Conservation (phyloP, 1,140 invertebrate species). For the Calliopsis andreniformis region DNA sequence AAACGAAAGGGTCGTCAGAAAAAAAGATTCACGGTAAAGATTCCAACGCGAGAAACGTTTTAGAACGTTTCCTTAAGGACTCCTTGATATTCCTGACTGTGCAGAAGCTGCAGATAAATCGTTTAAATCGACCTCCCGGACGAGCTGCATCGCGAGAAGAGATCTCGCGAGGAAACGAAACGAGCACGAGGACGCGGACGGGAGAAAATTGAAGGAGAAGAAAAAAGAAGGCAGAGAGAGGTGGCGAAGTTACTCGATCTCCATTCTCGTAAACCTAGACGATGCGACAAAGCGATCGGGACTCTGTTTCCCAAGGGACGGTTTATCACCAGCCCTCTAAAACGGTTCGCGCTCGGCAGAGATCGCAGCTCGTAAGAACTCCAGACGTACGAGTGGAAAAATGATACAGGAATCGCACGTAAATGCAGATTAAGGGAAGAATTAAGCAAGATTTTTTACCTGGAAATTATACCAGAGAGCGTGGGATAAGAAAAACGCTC, state of each 20-base stretch:
- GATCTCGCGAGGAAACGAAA: constrained; percentile 29
- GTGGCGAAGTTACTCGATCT: constrained; percentile 61
- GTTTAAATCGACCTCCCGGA: constrained; percentile 6
- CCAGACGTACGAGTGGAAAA: constrained; percentile 1
- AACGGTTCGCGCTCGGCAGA: constrained; percentile 30
- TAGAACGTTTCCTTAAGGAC: neutral
- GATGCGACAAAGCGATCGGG: constrained; percentile 51
- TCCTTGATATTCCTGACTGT: constrained; percentile 4
- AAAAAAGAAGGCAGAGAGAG: constrained; percentile 36
- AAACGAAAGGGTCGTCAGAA: neutral
- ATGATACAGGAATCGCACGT: constrained; percentile 17
- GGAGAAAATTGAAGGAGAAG: constrained; percentile 51
- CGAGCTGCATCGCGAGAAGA: constrained; percentile 7
- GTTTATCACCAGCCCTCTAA: constrained; percentile 56
- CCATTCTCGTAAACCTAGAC: constrained; percentile 49
- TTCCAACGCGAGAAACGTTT: neutral
- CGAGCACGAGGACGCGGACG: neutral
- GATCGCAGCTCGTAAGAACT: constrained; percentile 40
- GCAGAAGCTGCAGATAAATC: neutral
- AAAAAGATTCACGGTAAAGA: neutral
- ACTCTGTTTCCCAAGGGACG: constrained; percentile 49
- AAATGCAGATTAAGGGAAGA: neutral
- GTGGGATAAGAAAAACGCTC: neutral
- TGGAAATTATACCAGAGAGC: neutral
- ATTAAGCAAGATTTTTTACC: constrained; percentile 32